Evolutionary conservation across 2,888 invertebrate genomes (phyloP).

Genomic region (Drosophila pseudotalamancana): DNA sequence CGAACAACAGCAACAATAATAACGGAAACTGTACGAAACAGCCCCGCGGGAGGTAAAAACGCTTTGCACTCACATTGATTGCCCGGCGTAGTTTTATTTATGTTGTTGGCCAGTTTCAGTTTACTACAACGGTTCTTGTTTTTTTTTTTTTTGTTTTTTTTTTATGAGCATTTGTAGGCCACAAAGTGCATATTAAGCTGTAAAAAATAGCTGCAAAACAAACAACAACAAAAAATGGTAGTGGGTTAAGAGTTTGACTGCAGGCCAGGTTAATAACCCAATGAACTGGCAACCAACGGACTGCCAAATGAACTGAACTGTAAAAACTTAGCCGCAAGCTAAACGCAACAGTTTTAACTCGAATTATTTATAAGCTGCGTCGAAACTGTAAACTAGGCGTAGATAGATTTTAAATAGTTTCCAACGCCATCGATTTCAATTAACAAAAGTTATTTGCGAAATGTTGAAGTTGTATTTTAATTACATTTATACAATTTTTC

Average conservation of each 20-base stretch:
- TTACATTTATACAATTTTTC: too few species aligned
- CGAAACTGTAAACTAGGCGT: background rate
- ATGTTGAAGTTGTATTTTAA: too few species aligned
- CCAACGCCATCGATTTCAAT: too few species aligned
- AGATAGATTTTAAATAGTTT: too few species aligned
- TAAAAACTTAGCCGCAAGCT: conserved; percentile 15
- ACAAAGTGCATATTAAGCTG: conserved; percentile 74
- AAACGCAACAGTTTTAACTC: conserved; percentile 24
- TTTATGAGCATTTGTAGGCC: conserved; percentile 72
- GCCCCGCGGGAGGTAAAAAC: conserved; percentile 76
- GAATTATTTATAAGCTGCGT: conserved; percentile 5
- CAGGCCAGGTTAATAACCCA: conserved; percentile 52
- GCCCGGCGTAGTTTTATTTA: conserved; percentile 74
- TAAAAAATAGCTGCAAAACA: conserved; percentile 9
- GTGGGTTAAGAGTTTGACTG: conserved; percentile 47
- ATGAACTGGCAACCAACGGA: conserved; percentile 25
- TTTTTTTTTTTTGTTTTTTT: conserved; percentile 1
- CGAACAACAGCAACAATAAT: conserved; percentile 33
- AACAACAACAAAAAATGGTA: conserved; percentile 14
- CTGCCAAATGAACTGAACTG: conserved; percentile 31
- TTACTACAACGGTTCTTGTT: conserved; percentile 49
- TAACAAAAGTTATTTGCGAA: too few species aligned
- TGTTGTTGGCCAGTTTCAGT: conserved; percentile 65
- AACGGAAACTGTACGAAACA: conserved; percentile 21
- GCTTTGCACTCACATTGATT: conserved; percentile 76